A percentile compares a stretch with the other conserved stretches of the same genome.
Evolutionary conservation across 2,797 vertebrate species (phyloP).

Genomic region (Gila robusta): DNA sequence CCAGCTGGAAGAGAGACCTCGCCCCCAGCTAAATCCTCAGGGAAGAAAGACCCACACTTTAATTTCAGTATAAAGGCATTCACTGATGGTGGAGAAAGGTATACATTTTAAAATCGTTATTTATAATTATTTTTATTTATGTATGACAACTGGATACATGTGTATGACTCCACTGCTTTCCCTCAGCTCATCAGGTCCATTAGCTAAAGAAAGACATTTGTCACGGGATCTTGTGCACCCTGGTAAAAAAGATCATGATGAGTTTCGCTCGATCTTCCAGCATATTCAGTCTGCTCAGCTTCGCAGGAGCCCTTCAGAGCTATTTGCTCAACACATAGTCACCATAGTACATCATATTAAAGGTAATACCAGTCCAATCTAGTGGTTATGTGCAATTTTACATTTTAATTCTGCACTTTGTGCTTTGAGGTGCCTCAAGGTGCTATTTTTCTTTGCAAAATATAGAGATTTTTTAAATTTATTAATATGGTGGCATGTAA

Average conservation of each 20-base stretch:
- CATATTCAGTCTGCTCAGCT: slow-evolving; percentile 94
- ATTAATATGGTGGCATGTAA: background rate
- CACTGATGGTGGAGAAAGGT: slow-evolving; percentile 88
- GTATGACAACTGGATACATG: background rate
- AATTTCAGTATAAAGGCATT: slow-evolving; percentile 88
- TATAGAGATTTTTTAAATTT: background rate
- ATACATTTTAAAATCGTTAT: slow-evolving; percentile 19
- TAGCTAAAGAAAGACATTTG: slow-evolving; percentile 88
- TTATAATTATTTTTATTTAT: too few species aligned
- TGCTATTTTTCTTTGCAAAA: background rate
- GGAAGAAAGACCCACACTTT: slow-evolving; percentile 89
- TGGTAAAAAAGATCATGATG: slow-evolving; percentile 89
- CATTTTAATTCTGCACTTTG: background rate
- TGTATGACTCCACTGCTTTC: slow-evolving; percentile 47
- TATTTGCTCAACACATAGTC: slow-evolving; percentile 98
- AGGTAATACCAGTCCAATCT: slow-evolving; percentile 78
- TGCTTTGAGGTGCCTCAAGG: slow-evolving; percentile 3
- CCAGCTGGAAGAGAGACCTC: slow-evolving; percentile 82
- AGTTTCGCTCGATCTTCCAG: slow-evolving; percentile 97
- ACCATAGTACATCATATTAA: slow-evolving; percentile 98
- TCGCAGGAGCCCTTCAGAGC: slow-evolving; percentile 90
- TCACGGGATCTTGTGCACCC: slow-evolving; percentile 88
- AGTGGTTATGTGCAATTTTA: background rate
- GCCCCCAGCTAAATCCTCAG: slow-evolving; percentile 74
- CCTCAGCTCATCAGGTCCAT: slow-evolving; percentile 82